Evolutionary conservation across 2,888 invertebrate species (phyloP).

Genomic region (Megastigmus dorsalis): DNA sequence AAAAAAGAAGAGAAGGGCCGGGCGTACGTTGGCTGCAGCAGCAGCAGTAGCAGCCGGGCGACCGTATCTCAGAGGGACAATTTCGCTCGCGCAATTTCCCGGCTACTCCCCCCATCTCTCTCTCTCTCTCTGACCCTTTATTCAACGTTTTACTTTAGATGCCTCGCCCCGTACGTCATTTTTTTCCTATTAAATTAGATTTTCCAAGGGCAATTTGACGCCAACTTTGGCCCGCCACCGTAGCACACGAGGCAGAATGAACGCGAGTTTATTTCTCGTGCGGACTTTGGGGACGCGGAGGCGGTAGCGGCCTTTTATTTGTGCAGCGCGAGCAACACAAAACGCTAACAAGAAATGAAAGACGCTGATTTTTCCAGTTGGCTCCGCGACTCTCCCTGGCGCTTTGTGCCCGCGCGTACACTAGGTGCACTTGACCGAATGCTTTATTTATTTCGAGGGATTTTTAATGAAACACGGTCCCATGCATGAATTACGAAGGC

Average conservation of each 20-base stretch:
- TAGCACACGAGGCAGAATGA: not conserved
- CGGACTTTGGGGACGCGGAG: not conserved
- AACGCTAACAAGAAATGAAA: constrained; percentile 8
- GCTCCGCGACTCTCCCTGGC: no score
- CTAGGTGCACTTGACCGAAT: no score
- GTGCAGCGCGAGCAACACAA: no score
- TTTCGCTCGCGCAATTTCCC: constrained; percentile 41
- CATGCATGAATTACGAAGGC: no score
- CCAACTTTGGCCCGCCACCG: not conserved
- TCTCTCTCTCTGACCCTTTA: no score
- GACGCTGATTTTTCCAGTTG: no score
- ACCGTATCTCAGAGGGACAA: constrained; percentile 42
- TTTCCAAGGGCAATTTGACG: constrained; percentile 46
- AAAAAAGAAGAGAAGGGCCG: not conserved
- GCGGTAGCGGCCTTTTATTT: not conserved
- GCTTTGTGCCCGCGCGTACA: no score
- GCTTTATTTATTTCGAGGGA: no score
- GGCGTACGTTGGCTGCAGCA: not conserved
- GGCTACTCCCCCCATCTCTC: not conserved
- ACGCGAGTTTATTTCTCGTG: constrained; percentile 13
- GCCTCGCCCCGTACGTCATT: constrained; percentile 8
- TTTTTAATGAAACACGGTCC: no score
- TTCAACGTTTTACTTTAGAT: constrained; percentile 1
- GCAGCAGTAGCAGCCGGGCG: constrained; percentile 16
- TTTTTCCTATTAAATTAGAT: constrained; percentile 43